Base-by-base conservation (phyloP, 2,113 vertebrate species). In the Cheirogaleus medius region DNA sequence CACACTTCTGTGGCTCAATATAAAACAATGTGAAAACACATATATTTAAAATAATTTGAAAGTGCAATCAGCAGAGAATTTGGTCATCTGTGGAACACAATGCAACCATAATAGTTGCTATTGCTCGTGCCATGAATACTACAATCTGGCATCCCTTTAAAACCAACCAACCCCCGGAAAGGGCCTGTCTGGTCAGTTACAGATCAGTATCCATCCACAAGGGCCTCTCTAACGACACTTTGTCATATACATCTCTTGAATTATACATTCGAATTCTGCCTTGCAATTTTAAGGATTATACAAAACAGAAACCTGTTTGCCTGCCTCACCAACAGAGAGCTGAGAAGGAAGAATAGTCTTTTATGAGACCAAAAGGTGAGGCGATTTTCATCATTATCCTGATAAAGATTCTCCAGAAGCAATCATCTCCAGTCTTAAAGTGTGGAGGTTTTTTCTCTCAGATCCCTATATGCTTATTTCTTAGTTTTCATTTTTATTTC, bases 401-500 rank as follows among this genome's bases (percentile, higher is more conserved):
- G 37, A 39, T 15, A 89, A 85, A 49, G 15, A 42, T 0, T 52
- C 34, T 63, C 73, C 58, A 44, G 56, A 97, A 87, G 20, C 42
- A 47, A 39, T 83, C 29, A 78, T 56, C 34, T 71, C 39, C 64
- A 49, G 42, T 81, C 20, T n/a, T 73, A 18, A 63, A 44, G 44
- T 27, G 42, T 37, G 29, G 21, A 71, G 13, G 8, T 54, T 78
- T 37, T 44, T 91, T 63, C 37, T 69, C 44, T 58, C 17, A 63
- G 66, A 73, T n/a, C 25, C 32, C n/a, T 13, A 69, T 29, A 63
- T 0, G 29, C 17, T 64, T 11, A 8, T 29, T 63, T 63, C 82
- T 89, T 44, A 73, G 63, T 80, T 95, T 96, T 71, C 15, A 56
- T 47, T 80, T 94, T 85, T 44, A 68, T 56, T 64, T 95, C 15